A percentile compares a stretch with the other conserved stretches of the same genome.
Conservation (phyloP, 2,113 vertebrate species). For the Rousettus leschenaultii region DNA sequence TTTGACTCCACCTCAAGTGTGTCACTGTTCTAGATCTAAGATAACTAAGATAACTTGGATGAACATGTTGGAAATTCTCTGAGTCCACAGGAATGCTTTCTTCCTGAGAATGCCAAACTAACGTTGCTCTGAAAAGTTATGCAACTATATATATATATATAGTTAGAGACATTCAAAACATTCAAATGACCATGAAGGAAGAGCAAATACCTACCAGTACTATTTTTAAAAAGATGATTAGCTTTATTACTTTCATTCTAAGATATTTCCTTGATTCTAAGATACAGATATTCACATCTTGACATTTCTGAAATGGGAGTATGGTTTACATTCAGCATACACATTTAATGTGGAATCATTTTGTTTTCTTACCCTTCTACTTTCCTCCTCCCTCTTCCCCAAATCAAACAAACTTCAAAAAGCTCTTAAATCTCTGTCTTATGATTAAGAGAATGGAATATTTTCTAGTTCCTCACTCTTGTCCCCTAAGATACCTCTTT, state of each 20-base stretch:
- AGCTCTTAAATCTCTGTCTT: neutral
- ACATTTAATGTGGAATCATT: neutral
- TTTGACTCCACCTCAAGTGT: neutral
- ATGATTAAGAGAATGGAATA: neutral
- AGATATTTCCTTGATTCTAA: neutral
- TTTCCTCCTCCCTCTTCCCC: neutral
- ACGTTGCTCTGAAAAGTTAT: neutral
- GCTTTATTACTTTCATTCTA: neutral
- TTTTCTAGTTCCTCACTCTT: neutral
- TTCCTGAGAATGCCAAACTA: neutral
- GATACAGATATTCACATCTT: neutral
- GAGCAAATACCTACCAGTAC: neutral
- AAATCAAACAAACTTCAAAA: neutral
- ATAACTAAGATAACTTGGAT: neutral
- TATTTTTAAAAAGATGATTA: neutral
- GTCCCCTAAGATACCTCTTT: neutral
- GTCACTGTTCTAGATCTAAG: neutral
- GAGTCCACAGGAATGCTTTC: neutral
- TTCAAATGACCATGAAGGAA: neutral
- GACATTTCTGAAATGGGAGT: neutral
- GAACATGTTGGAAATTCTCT: neutral
- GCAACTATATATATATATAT: no score
- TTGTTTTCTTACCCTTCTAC: neutral
- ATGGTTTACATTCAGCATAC: neutral
- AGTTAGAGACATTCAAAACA: neutral